Evolutionary conservation across 2,888 invertebrate genomes (phyloP).

Genomic region (Pristionchus entomophagus): DNA sequence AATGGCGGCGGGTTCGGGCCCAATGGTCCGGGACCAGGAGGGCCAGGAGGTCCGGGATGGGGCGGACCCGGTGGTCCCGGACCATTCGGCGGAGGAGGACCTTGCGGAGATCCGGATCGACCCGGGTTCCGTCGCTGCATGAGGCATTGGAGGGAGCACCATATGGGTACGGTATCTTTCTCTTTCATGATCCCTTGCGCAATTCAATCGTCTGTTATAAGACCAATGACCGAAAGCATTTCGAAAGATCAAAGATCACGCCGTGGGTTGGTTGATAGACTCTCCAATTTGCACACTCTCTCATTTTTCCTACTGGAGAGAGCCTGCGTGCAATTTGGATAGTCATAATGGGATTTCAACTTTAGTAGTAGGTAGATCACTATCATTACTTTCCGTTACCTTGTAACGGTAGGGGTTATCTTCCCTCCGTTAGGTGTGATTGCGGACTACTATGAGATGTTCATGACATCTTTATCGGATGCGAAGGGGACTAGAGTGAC

Average conservation of each 20-base stretch:
- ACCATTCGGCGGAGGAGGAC: background rate
- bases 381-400: background rate
- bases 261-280: too few species aligned
- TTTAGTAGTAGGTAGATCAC: background rate
- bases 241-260: too few species aligned
- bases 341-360: too few species aligned
- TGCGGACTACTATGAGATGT: too few species aligned
- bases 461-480: too few species aligned
- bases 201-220: background rate
- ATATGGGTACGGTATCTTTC: background rate
- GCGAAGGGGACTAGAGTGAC: background rate
- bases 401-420: background rate
- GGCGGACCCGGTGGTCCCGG: background rate
- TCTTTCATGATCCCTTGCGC: background rate
- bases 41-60: background rate
- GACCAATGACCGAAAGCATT: too few species aligned
- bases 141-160: background rate
- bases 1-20: background rate
- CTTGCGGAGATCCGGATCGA: conserved; percentile 10
- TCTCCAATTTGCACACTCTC: too few species aligned
- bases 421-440: too few species aligned
- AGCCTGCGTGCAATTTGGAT: too few species aligned
- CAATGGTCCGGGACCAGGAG: background rate
- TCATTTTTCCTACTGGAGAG: too few species aligned
- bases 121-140: conserved; percentile 36